These are phyloP conservation scores for Harpagifer antarcticus DNA, from an alignment of 2,797 vertebrate genomes.

Conservation along the genomic window DNA sequence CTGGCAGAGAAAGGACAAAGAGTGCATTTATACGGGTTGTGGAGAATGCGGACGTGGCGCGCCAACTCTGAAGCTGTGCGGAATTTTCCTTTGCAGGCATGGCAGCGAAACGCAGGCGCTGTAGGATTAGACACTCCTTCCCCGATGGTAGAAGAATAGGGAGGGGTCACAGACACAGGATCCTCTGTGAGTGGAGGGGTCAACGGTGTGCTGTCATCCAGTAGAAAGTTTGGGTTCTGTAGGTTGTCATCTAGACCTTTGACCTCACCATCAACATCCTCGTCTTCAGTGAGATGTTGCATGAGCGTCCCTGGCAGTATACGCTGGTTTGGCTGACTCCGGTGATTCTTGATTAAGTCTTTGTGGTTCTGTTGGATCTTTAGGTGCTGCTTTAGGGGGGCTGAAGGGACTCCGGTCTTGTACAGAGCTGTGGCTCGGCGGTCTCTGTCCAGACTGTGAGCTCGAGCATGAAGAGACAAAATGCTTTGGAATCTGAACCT, in stretches of 20 bases:
- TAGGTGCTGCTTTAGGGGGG: conserved; percentile 77
- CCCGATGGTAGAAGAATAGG: conserved; percentile 71
- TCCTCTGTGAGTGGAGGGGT: conserved; percentile 84
- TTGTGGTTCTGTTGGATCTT: conserved; percentile 83
- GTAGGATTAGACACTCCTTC: conserved; percentile 60
- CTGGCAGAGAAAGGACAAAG: conserved; percentile 93
- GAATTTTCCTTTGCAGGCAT: conserved; percentile 96
- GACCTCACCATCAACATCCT: conserved; percentile 70
- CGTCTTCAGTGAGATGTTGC: conserved; percentile 84
- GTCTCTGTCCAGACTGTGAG: conserved; percentile 88
- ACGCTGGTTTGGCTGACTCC: conserved; percentile 65
- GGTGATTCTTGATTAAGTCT: conserved; percentile 74
- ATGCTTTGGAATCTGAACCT: conserved; percentile 96
- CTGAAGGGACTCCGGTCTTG: conserved; percentile 69
- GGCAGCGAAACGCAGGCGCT: conserved; percentile 88
- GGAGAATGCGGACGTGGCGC: conserved; percentile 93
- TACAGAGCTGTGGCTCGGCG: conserved; percentile 83
- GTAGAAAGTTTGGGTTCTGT: conserved; percentile 74
- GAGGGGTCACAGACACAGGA: conserved; percentile 73
- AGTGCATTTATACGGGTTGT: conserved; percentile 94
- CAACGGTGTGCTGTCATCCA: conserved; percentile 76
- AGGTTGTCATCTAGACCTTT: conserved; percentile 76
- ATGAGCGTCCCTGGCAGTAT: conserved; percentile 73
- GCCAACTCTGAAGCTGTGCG: conserved; percentile 92
- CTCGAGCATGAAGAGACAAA: conserved; percentile 92